Evolutionary conservation across 2,113 vertebrate species (phyloP).

Genomic region (Ginglymostoma cirratum): DNA sequence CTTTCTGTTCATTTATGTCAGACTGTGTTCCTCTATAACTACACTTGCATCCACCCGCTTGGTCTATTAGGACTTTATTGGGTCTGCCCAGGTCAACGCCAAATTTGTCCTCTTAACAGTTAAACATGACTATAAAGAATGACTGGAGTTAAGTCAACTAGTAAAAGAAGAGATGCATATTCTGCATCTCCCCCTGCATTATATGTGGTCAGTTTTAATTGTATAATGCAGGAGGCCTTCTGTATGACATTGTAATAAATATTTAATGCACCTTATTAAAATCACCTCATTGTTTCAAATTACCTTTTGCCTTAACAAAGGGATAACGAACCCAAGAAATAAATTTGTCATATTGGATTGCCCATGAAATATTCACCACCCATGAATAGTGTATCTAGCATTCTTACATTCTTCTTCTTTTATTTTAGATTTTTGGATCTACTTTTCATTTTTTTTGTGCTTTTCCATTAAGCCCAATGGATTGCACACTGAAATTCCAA

Average conservation of each 20-base stretch:
- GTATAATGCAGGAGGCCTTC: neutral
- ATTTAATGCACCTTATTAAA: neutral
- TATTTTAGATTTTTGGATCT: neutral
- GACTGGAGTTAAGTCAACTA: constrained; percentile 19
- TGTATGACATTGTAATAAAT: neutral
- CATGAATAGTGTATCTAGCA: neutral
- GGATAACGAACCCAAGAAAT: neutral
- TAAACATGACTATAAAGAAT: constrained; percentile 36
- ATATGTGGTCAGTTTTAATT: neutral
- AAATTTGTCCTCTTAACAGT: constrained; percentile 24
- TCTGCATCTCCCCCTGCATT: neutral
- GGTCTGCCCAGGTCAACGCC: neutral
- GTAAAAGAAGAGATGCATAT: neutral
- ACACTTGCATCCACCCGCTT: neutral
- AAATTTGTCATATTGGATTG: neutral
- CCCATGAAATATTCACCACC: neutral
- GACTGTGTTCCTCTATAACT: neutral
- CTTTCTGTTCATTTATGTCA: neutral
- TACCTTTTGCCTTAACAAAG: neutral
- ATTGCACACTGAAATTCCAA: neutral
- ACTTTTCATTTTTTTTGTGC: neutral
- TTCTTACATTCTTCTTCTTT: neutral
- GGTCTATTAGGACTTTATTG: neutral
- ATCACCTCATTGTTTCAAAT: neutral
- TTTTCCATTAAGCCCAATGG: no score